Percentiles rank a stretch among this genome's conserved stretches.
phyloP scores from a whole-genome alignment of 2,113 vertebrate species.

The Podocnemis expansa region DNA sequence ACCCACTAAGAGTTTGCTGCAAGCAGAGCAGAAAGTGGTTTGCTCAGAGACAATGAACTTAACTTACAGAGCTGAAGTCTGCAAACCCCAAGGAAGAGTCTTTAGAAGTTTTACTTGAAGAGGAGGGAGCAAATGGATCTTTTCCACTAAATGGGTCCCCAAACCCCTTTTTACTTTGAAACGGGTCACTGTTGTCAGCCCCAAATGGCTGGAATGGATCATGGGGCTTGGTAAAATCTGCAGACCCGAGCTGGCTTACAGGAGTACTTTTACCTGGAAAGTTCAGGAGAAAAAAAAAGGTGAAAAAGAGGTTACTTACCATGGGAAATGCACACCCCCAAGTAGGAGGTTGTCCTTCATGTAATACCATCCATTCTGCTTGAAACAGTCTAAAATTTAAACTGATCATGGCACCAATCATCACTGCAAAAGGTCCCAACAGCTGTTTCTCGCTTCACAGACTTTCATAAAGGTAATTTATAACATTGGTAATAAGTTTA shows the following conservation, averaged over 20 bases:
- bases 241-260: slow-evolving; percentile 85
- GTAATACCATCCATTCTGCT: slow-evolving; percentile 1
- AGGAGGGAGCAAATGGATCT: slow-evolving; percentile 93
- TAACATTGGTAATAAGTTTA: not conserved
- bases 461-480: not conserved
- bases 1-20: slow-evolving; percentile 65
- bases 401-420: not conserved
- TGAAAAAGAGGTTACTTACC: slow-evolving; percentile 77
- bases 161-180: slow-evolving; percentile 92
- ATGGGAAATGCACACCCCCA: slow-evolving; percentile 36
- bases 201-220: slow-evolving; percentile 96
- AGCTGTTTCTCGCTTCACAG: not conserved
- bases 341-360: slow-evolving; percentile 30
- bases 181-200: slow-evolving; percentile 87
- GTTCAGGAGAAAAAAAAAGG: slow-evolving; percentile 54
- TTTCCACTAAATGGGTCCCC: slow-evolving; percentile 98
- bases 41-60: slow-evolving; percentile 83
- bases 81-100: slow-evolving; percentile 88
- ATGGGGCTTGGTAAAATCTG: slow-evolving; percentile 86
- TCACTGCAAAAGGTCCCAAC: not conserved
- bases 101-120: slow-evolving; percentile 91
- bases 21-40: slow-evolving; percentile 72
- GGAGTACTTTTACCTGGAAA: slow-evolving; percentile 94
- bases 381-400: not conserved
- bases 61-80: slow-evolving; percentile 96